These are phyloP conservation scores for Caenorhabditis panamensis DNA, from an alignment of 2,888 invertebrate species.

Conservation along the genomic window DNA sequence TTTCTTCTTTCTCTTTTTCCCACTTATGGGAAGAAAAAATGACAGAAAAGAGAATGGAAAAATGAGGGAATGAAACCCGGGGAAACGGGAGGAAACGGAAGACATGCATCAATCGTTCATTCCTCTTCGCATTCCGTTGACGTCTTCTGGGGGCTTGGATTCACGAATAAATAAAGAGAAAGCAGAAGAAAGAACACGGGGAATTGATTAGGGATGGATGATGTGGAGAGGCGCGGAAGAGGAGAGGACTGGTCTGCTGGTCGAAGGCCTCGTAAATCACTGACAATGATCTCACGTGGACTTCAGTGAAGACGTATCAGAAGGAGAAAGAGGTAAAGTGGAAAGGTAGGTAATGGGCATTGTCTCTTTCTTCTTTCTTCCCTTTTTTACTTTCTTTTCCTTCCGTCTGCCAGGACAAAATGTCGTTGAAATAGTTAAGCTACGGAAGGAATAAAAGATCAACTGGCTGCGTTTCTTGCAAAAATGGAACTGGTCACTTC, in stretches of 20 bases:
- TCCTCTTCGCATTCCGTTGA: slow-evolving; percentile 16
- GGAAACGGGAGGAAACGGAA: slow-evolving; percentile 43
- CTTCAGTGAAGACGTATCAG: slow-evolving; percentile 9
- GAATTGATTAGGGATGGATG: slow-evolving; percentile 39
- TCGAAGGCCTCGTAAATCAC: slow-evolving; percentile 51
- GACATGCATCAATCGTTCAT: slow-evolving; percentile 51
- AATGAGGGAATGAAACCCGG: slow-evolving; percentile 32
- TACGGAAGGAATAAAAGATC: not conserved
- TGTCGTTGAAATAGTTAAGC: slow-evolving; percentile 55
- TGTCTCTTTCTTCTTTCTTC: not conserved
- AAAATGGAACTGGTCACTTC: slow-evolving; percentile 9
- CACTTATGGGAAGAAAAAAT: slow-evolving; percentile 42
- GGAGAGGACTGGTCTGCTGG: slow-evolving; percentile 40
- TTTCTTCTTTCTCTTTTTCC: slow-evolving; percentile 24
- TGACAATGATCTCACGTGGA: slow-evolving; percentile 51
- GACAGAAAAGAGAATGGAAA: slow-evolving; percentile 1
- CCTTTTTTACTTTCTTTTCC: not conserved
- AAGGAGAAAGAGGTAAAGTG: slow-evolving; percentile 1
- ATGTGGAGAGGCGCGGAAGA: slow-evolving; percentile 14
- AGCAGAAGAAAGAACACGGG: slow-evolving; percentile 36
- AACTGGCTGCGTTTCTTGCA: not conserved
- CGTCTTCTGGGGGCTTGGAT: slow-evolving; percentile 10
- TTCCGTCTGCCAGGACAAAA: not conserved
- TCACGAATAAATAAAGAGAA: slow-evolving; percentile 8
- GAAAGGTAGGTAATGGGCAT: not conserved